A percentile compares a stretch with the other conserved stretches of the same genome.
These are phyloP conservation scores for Geothlypis trichas DNA, from an alignment of 2,113 vertebrate species.

Conservation along the genomic window DNA sequence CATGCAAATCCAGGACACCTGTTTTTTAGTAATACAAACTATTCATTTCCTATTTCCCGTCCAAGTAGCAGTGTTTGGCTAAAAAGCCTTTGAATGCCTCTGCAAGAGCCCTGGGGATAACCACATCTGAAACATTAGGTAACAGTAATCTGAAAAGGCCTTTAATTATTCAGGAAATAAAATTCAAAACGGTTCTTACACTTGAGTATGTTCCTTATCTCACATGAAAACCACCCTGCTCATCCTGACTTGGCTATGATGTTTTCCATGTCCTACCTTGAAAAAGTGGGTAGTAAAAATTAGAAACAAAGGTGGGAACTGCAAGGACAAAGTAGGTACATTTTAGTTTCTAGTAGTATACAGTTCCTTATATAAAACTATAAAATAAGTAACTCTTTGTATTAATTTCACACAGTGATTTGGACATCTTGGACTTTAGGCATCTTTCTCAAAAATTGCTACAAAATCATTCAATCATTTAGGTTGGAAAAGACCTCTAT, in stretches of 20 bases:
- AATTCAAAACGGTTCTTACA: not conserved
- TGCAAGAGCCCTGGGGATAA: not conserved
- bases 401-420: not conserved
- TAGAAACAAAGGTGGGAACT: not conserved
- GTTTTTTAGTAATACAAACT: constrained; percentile 8
- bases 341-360: not conserved
- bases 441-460: not conserved
- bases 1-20: not conserved
- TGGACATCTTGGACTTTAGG: not conserved
- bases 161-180: not conserved
- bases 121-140: not conserved
- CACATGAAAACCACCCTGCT: not conserved
- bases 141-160: not conserved
- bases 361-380: not conserved
- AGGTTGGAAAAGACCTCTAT: not conserved
- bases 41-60: not conserved
- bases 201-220: not conserved
- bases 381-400: not conserved
- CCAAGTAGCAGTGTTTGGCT: not conserved
- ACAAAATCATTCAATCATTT: not conserved
- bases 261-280: not conserved
- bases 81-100: not conserved
- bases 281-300: not conserved
- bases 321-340: not conserved
- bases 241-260: not conserved